A percentile compares a stretch with the other conserved stretches of the same genome.
These are phyloP conservation scores for Drosophila mauritiana DNA, from an alignment of 1,140 invertebrate species.

Conservation along the genomic window DNA sequence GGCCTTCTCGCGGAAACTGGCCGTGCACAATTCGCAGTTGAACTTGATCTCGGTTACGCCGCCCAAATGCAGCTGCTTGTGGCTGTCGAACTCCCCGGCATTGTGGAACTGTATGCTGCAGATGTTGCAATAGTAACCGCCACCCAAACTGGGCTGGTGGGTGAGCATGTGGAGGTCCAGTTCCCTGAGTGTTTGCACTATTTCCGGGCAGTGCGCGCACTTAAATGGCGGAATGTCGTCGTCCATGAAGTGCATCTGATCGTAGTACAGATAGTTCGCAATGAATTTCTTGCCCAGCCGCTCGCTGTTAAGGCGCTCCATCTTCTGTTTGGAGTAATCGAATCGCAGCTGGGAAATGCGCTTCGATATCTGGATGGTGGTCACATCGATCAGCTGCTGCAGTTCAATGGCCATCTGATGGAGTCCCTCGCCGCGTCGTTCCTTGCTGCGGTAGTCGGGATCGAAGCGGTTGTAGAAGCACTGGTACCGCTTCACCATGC, in stretches of 20 bases:
- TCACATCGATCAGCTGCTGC: conserved; percentile 73
- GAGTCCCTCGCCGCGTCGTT: conserved; percentile 75
- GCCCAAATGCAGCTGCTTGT: conserved; percentile 71
- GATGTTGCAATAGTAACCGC: conserved; percentile 66
- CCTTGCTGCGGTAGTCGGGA: conserved; percentile 80
- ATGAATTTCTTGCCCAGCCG: conserved; percentile 65
- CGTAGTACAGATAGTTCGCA: conserved; percentile 76
- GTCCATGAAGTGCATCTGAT: conserved; percentile 80
- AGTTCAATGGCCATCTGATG: conserved; percentile 76
- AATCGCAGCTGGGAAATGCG: conserved; percentile 79
- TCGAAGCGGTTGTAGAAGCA: conserved; percentile 80
- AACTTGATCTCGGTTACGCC: conserved; percentile 65
- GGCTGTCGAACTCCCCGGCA: conserved; percentile 68
- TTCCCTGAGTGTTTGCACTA: conserved; percentile 73
- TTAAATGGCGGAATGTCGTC: conserved; percentile 79
- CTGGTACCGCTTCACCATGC: conserved; percentile 72
- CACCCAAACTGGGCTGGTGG: conserved; percentile 66
- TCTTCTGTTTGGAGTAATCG: conserved; percentile 79
- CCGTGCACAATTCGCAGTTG: conserved; percentile 77
- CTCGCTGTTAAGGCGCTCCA: conserved; percentile 71
- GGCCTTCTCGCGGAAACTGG: conserved; percentile 77
- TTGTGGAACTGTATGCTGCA: conserved; percentile 67
- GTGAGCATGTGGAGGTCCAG: conserved; percentile 69
- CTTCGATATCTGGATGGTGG: conserved; percentile 80
- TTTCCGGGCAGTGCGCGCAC: conserved; percentile 71